phyloP scores from a whole-genome alignment of 2,113 vertebrate genomes.

The Chamaetylas fuelleborni region DNA sequence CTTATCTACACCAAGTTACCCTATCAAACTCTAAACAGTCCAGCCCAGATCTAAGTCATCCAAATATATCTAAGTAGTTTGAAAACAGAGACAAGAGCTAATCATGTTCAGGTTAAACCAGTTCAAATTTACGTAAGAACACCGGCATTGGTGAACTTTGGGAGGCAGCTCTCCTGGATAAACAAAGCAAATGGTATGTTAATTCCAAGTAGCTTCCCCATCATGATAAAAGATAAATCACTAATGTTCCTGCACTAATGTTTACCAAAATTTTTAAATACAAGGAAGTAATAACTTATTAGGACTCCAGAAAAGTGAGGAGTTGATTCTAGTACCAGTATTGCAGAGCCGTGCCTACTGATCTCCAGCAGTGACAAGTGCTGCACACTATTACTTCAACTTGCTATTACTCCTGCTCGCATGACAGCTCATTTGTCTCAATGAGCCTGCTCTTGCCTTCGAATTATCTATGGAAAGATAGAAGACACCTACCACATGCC shows the following conservation, averaged over 20 bases:
- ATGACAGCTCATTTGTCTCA: conserved; percentile 19
- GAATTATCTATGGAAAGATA: not conserved
- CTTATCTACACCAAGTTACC: not conserved
- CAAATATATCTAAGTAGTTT: not conserved
- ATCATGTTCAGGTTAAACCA: not conserved
- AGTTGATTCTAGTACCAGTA: not conserved
- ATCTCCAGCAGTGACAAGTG: not conserved
- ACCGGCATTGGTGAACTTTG: not conserved
- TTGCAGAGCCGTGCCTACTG: not conserved
- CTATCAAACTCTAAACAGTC: not conserved
- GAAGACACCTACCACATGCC: not conserved
- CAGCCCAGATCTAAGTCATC: not conserved
- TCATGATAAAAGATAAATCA: not conserved
- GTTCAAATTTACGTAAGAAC: not conserved
- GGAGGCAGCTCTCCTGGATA: not conserved
- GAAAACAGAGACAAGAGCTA: not conserved
- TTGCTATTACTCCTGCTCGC: not conserved
- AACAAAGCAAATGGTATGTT: not conserved
- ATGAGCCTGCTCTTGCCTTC: not conserved
- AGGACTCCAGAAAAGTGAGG: not conserved
- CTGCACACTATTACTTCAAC: not conserved
- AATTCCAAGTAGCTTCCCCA: not conserved
- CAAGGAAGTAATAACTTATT: not conserved
- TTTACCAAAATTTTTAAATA: not conserved
- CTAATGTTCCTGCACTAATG: not conserved